Conservation (phyloP, 2,888 invertebrate genomes). For the Andrena flavipes region DNA sequence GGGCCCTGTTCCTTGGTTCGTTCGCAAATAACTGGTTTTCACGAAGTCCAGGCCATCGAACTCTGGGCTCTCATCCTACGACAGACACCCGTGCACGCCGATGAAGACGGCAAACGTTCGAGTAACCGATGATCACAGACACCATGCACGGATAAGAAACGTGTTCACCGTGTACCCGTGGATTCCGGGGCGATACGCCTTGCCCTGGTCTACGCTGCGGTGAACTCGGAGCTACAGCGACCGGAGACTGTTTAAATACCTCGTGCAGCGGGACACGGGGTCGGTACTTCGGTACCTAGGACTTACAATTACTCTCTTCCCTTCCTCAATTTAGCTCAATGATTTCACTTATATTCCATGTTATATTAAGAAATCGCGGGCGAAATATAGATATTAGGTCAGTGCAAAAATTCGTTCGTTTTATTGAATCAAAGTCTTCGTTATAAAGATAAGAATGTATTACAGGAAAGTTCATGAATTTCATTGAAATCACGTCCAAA, state of each 20-base stretch:
- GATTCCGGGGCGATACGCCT: conserved; percentile 12
- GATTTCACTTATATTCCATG: too few species aligned
- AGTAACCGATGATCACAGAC: conserved; percentile 49
- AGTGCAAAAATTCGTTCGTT: too few species aligned
- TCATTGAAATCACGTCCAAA: too few species aligned
- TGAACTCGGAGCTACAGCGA: neutral
- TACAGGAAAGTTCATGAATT: too few species aligned
- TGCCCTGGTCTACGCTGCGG: neutral
- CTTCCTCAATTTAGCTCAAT: too few species aligned
- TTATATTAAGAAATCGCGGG: too few species aligned
- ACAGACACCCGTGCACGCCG: conserved; percentile 47
- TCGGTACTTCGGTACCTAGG: too few species aligned
- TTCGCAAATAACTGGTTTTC: conserved; percentile 76
- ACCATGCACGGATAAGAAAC: conserved; percentile 35
- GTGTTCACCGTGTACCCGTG: conserved; percentile 9
- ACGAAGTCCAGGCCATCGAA: conserved; percentile 72
- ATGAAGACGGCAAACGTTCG: conserved; percentile 57
- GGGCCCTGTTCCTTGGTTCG: conserved; percentile 48
- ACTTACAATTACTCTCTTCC: too few species aligned
- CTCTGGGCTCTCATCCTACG: conserved; percentile 62
- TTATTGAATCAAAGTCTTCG: too few species aligned
- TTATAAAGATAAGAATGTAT: too few species aligned
- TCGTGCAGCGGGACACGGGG: too few species aligned
- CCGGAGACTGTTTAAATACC: neutral
- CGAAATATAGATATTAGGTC: too few species aligned